Evolutionary conservation across 1,140 invertebrate genomes (phyloP).

Genomic region (Papilio glaucus): DNA sequence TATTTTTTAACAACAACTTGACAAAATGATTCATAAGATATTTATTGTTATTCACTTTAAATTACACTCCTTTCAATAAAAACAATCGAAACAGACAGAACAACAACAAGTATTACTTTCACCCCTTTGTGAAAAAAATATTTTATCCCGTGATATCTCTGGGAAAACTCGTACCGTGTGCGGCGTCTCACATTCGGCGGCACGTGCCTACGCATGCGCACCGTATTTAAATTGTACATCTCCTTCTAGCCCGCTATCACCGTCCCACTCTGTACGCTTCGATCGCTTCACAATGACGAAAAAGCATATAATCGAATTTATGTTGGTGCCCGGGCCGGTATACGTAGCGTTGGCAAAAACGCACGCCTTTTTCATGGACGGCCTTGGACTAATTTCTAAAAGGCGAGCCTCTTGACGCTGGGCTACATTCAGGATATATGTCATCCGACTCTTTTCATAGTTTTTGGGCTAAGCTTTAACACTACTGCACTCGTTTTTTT

Average conservation of each 20-base stretch:
- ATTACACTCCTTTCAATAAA: not conserved
- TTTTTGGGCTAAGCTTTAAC: slow-evolving; percentile 19
- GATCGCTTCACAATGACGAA: slow-evolving; percentile 80
- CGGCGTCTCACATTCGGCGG: slow-evolving; percentile 45
- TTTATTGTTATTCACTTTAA: not conserved
- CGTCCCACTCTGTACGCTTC: slow-evolving; percentile 63
- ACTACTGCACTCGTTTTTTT: slow-evolving; percentile 34
- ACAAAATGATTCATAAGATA: not conserved
- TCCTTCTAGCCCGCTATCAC: slow-evolving; percentile 48
- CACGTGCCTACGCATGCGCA: slow-evolving; percentile 77
- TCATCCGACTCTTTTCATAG: slow-evolving; percentile 23
- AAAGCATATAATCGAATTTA: slow-evolving; percentile 82
- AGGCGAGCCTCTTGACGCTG: slow-evolving; percentile 37
- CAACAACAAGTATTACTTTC: not conserved
- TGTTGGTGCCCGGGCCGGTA: slow-evolving; percentile 57
- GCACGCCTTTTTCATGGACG: slow-evolving; percentile 39
- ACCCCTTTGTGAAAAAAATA: not conserved
- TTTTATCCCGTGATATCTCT: slow-evolving; percentile 53
- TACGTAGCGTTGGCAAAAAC: slow-evolving; percentile 60
- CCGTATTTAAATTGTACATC: slow-evolving; percentile 38
- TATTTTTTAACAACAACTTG: not conserved
- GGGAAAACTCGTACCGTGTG: slow-evolving; percentile 45
- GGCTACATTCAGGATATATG: slow-evolving; percentile 36
- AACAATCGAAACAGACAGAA: not conserved
- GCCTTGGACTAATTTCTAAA: slow-evolving; percentile 53